Evolutionary conservation across 2,797 vertebrate species (phyloP), one percentile per base, ranked within the genome.

Genomic region (Onychomys arenicola): DNA sequence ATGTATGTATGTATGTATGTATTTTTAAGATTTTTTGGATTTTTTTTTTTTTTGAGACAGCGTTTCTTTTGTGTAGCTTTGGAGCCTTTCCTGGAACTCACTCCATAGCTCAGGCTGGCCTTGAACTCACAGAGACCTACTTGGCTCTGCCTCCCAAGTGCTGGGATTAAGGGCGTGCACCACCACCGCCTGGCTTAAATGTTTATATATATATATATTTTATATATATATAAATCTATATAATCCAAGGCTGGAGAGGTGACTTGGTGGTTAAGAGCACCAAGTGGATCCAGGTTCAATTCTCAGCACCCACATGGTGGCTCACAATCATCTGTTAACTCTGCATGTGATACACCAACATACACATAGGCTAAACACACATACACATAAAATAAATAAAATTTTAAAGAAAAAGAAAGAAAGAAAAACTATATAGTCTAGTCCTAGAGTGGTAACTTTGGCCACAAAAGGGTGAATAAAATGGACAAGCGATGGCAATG

Each of bases 401-500:
- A 17, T 27, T 73, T 73, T 10, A 76, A 61, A 73, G 19, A 37
- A n/a, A 76, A 61, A 73, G 19, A 37, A n/a, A 21, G 9, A 34
- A 55, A 93, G 27, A 91, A 57, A 88, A 92, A 37, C 55, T 95
- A 92, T 8, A 73, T 82, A 59, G 84, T 73, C 52, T 90, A 96
- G 27, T 84, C 81, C 69, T 27, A 87, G n/a, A 94, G 49, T 8
- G 94, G 82, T 89, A 69, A 71, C 21, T 63, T 95, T 92, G 82
- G n/a, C 88, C 80, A 96, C 34, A 88, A 55, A 93, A 95, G 49
- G 73, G 19, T 43, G 91, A 89, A 76, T 37, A 87, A 91, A 81
- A 91, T 81, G 32, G 40, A 37, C 34, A 87, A 91, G 69, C 94
- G 61, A 76, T 59, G 25, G 84, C 46, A 95, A 43, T 59, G 71